A percentile compares a stretch with the other conserved stretches of the same genome.
Conservation (phyloP, 2,888 invertebrate species). For the Ormyrus nitidulus region DNA sequence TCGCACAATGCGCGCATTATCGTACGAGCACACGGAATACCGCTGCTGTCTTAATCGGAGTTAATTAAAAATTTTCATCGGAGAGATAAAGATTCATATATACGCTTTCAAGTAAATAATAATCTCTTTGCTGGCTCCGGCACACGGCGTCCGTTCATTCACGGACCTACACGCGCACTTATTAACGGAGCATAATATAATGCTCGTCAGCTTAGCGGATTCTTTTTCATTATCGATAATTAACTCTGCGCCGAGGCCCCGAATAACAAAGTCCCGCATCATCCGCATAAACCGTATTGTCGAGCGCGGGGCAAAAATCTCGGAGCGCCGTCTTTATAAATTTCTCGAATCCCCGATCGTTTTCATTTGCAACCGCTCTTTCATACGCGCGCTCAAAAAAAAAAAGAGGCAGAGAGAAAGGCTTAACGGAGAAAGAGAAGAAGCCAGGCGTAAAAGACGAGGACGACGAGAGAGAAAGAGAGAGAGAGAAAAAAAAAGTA, state of each 20-base stretch:
- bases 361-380: constrained; percentile 43
- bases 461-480: not conserved
- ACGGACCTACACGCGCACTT: not conserved
- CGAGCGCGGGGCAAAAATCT: constrained; percentile 21
- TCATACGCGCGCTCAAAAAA: constrained; percentile 11
- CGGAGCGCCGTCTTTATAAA: constrained; percentile 20
- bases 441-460: not conserved
- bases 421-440: not conserved
- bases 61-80: constrained; percentile 46
- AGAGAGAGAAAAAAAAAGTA: constrained; percentile 13
- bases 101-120: constrained; percentile 41
- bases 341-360: constrained; percentile 49
- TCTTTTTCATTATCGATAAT: constrained; percentile 56
- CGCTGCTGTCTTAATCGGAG: constrained; percentile 21
- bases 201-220: constrained; percentile 41
- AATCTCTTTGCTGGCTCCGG: constrained; percentile 19
- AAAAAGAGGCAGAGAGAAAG: not conserved
- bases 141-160: not conserved
- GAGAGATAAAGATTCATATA: constrained; percentile 41
- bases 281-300: constrained; percentile 20
- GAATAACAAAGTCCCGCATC: constrained; percentile 31
- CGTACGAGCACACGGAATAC: not conserved
- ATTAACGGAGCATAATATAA: constrained; percentile 32
- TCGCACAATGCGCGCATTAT: not conserved
- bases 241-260: constrained; percentile 35